A percentile compares a stretch with the other conserved stretches of the same genome.
These are phyloP conservation scores for Fregetta grallaria DNA, from an alignment of 2,113 vertebrate species.

Conservation along the genomic window DNA sequence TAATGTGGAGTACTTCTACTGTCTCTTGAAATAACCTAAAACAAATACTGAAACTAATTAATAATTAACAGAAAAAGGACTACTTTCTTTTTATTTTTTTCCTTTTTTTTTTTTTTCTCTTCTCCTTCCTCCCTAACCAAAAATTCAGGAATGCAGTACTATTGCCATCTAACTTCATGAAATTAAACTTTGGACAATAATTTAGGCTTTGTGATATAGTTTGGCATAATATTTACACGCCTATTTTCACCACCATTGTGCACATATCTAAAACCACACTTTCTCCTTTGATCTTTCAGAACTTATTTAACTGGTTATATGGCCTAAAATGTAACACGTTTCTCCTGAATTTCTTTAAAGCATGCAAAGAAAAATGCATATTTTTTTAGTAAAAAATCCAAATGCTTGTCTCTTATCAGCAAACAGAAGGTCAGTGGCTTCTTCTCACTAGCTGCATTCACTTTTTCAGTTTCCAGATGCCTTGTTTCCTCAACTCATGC, in stretches of 20 bases:
- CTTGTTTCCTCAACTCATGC: background rate
- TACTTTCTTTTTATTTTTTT: no score
- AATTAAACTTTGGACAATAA: background rate
- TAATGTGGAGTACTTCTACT: background rate
- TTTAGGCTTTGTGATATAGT: background rate
- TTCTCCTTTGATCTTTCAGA: background rate
- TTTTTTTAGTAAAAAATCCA: background rate
- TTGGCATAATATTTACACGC: background rate
- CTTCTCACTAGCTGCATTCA: background rate
- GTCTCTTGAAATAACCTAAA: background rate
- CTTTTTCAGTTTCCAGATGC: background rate
- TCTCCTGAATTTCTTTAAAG: background rate
- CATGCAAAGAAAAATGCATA: background rate
- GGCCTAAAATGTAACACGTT: background rate
- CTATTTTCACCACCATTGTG: background rate
- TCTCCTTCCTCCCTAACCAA: background rate
- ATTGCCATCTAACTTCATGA: background rate
- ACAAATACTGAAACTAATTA: background rate
- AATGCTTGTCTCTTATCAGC: background rate
- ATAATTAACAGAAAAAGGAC: fast-evolving
- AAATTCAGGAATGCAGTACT: background rate
- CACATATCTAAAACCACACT: background rate
- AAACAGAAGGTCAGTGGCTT: background rate
- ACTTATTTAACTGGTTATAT: background rate
- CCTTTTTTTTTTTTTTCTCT: background rate